Percentiles rank a stretch among this genome's conserved stretches.
phyloP scores from a whole-genome alignment of 2,113 vertebrate genomes.

The Lophochroa leadbeateri region DNA sequence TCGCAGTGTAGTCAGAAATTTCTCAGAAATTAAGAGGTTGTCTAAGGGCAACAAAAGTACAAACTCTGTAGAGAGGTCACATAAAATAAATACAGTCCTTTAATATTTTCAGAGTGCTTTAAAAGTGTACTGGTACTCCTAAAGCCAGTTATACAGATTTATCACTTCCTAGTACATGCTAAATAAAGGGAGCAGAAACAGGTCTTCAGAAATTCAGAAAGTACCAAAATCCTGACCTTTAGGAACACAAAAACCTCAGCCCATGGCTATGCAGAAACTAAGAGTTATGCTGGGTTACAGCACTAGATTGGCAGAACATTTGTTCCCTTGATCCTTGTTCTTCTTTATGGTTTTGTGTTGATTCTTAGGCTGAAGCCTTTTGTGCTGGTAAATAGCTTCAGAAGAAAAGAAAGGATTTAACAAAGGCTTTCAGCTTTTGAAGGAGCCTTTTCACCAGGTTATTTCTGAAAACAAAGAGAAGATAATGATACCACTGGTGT shows the following conservation, averaged over 20 bases:
- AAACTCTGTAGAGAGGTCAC: neutral
- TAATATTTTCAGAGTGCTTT: neutral
- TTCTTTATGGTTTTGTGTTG: neutral
- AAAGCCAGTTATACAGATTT: neutral
- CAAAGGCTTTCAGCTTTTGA: neutral
- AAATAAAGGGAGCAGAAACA: neutral
- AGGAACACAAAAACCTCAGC: neutral
- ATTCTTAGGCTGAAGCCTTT: neutral
- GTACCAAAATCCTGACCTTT: neutral
- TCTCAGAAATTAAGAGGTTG: neutral
- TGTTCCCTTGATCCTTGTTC: neutral
- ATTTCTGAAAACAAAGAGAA: conserved; percentile 27
- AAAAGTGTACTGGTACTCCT: neutral
- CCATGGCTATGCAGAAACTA: neutral
- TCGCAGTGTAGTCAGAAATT: neutral
- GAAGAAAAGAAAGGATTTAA: neutral
- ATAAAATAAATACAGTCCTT: neutral
- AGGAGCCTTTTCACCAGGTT: neutral
- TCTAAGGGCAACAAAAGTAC: neutral
- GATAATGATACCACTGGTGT: neutral
- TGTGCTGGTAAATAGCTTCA: neutral
- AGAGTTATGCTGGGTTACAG: neutral
- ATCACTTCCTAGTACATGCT: neutral
- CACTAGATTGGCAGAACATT: neutral
- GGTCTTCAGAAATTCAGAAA: neutral